Evolutionary conservation across 2,888 invertebrate species (phyloP), one percentile per base, ranked within the genome.

Genomic region (Melinopterus prodromus): DNA sequence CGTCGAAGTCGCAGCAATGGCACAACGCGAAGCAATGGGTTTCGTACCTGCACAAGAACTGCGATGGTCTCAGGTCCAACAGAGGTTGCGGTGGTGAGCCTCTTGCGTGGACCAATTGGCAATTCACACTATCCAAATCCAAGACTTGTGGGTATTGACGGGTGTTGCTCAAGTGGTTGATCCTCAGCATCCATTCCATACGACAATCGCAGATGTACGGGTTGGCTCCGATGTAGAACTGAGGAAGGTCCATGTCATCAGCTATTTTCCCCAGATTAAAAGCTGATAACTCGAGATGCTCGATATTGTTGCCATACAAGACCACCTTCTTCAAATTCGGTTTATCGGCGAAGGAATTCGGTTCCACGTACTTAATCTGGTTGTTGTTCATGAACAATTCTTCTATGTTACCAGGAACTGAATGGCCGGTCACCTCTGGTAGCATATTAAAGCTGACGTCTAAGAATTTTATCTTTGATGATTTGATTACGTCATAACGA

Each of bases 1-100:
- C 95, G 89, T 96, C 96, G 91, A 95, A 97, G 88, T 96, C 96
- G 90, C 97, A 97, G 90, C 97, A 97, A 90, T 96, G 95, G 89
- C 97, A 97, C 82, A 95, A 90, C 79, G 95, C 93, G 90, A 96
- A 96, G 90, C 97, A 97, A 89, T 96, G 95, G 82, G 94, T 93
- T 86, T 94, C 93, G 90, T 96, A 96, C 84, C 93, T 93, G 89
- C 96, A 96, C 84, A 96, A 91, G 90, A 96, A 96, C 89, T 96
- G 94, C 82, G 94, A 93, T 77, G 94, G 91, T 86, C 93, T 93
- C 83, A 95, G 90, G 88, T 93, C 93, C 74, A 94, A 90, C 83
- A 95, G 89, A 38, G 94, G 93, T 84, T 92, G 92, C 76, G 92
- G 92, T 84, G 93, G 92, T 16, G 92, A 91, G 82, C 91, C 91